phyloP scores from a whole-genome alignment of 2,888 invertebrate genomes.

The Machimus atricapillus region DNA sequence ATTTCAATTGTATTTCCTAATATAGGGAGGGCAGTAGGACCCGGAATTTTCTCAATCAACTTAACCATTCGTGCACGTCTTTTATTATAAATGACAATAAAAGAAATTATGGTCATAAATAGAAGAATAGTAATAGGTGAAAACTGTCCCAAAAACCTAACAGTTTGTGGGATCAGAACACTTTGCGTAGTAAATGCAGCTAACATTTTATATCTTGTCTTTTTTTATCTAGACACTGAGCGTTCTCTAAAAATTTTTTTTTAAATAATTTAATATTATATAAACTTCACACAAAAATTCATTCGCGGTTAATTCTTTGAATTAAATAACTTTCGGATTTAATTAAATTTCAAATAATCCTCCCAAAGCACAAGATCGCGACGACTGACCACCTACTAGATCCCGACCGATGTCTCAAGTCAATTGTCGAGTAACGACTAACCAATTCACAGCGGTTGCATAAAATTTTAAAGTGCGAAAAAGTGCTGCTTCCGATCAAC shows the following conservation, averaged over 20 bases:
- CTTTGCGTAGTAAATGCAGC: constrained; percentile 56
- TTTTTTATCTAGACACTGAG: background rate
- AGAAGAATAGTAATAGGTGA: constrained; percentile 59
- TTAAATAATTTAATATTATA: background rate
- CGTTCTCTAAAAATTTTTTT: background rate
- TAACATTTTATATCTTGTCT: constrained; percentile 51
- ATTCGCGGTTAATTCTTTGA: background rate
- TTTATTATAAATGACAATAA: constrained; percentile 57
- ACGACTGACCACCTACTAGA: background rate
- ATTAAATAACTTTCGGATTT: background rate
- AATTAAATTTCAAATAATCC: background rate
- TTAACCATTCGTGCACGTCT: constrained; percentile 61
- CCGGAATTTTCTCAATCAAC: constrained; percentile 66
- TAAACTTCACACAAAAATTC: background rate
- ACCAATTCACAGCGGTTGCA: constrained; percentile 57
- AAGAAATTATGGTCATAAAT: constrained; percentile 52
- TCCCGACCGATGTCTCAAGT: constrained; percentile 46
- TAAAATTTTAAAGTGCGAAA: constrained; percentile 58
- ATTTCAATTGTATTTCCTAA: constrained; percentile 69
- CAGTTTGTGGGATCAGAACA: constrained; percentile 56
- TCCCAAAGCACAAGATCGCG: background rate
- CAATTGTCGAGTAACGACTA: constrained; percentile 57
- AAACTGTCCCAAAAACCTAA: constrained; percentile 56
- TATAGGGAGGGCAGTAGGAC: constrained; percentile 67
- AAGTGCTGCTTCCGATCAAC: constrained; percentile 1